phyloP scores from a whole-genome alignment of 92 coral and sea anemone species.

The Phenganax subtilis region DNA sequence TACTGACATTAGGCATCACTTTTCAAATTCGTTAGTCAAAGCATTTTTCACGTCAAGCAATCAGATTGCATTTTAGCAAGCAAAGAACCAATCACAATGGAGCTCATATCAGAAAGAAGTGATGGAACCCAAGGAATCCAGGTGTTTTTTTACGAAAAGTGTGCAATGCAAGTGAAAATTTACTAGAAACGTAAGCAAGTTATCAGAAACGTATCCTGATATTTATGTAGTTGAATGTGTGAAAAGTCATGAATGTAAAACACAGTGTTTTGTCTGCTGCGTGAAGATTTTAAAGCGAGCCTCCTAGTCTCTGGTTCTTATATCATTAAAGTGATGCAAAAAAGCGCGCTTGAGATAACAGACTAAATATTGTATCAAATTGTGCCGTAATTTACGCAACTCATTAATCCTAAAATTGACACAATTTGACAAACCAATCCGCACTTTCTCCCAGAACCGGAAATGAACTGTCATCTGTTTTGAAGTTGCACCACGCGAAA shows the following conservation, averaged over 20 bases:
- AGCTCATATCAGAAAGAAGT: no score
- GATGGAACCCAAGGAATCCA: no score
- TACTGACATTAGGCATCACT: no score
- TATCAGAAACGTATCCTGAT: not conserved
- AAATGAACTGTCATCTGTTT: conserved; percentile 31
- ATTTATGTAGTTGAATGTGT: conserved; percentile 29
- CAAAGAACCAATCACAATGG: no score
- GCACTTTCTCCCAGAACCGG: conserved; percentile 24
- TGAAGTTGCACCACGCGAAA: not conserved
- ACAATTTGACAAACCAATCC: conserved; percentile 39
- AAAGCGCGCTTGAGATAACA: not conserved
- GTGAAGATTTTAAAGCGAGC: not conserved
- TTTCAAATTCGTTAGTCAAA: no score
- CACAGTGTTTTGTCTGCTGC: conserved; percentile 29
- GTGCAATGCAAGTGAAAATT: no score
- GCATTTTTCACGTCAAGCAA: no score
- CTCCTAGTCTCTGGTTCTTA: not conserved
- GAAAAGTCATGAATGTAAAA: conserved; percentile 20
- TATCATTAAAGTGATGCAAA: not conserved
- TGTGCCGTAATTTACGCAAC: conserved; percentile 10
- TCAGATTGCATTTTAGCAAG: no score
- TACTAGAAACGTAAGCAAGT: not conserved
- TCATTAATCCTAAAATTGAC: conserved; percentile 37
- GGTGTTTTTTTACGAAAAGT: no score
- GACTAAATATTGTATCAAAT: conserved; percentile 40